Conservation (phyloP, 2,888 invertebrate genomes). For the Tridacna gigas region DNA sequence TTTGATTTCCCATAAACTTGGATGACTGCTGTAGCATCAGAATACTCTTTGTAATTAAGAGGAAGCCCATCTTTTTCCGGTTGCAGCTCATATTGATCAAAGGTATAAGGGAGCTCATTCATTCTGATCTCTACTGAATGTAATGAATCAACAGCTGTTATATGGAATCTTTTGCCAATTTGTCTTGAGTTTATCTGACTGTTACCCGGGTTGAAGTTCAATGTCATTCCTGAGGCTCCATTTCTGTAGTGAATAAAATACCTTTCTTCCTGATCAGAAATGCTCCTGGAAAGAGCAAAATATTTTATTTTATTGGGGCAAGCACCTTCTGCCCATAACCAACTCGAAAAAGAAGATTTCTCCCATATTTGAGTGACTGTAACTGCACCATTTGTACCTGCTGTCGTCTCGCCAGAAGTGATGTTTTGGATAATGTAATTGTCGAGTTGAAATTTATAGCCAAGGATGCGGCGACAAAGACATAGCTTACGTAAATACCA, state of each 20-base stretch:
- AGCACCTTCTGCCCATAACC: constrained; percentile 78
- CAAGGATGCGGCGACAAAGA: constrained; percentile 63
- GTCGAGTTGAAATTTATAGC: constrained; percentile 67
- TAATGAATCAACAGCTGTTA: background rate
- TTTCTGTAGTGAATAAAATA: constrained; percentile 34
- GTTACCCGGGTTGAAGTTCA: constrained; percentile 37
- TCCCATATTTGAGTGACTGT: constrained; percentile 81
- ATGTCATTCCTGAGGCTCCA: constrained; percentile 43
- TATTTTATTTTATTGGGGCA: constrained; percentile 32
- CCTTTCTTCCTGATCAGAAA: background rate
- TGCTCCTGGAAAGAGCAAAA: background rate
- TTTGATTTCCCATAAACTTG: too few species aligned
- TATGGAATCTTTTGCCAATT: constrained; percentile 3
- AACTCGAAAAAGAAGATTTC: constrained; percentile 74
- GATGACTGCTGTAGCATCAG: too few species aligned
- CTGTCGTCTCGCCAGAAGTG: constrained; percentile 37
- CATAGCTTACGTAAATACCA: constrained; percentile 66
- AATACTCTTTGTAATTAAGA: too few species aligned
- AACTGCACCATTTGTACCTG: constrained; percentile 58
- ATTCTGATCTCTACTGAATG: background rate
- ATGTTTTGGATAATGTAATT: constrained; percentile 63
- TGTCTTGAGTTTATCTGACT: too few species aligned
- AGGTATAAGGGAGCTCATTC: background rate
- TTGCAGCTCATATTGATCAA: too few species aligned
- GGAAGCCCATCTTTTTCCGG: too few species aligned